Evolutionary conservation across 2,888 invertebrate species (phyloP).

Genomic region (Mactromeris polynyma): DNA sequence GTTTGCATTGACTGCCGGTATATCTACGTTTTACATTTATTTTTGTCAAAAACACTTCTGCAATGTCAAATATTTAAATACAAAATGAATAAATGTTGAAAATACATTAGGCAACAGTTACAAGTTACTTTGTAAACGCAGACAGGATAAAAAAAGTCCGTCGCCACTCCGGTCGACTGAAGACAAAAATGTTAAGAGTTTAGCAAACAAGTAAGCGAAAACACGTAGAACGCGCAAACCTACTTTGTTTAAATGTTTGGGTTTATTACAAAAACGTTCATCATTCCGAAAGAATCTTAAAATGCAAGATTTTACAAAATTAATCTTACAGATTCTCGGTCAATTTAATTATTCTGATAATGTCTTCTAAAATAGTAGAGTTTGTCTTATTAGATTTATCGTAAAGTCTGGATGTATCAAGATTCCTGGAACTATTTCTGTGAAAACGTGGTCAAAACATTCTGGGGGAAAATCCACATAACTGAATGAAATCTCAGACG

Average conservation of each 20-base stretch:
- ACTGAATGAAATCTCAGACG: background rate
- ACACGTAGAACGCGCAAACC: background rate
- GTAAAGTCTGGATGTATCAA: background rate
- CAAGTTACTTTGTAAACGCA: conserved; percentile 19
- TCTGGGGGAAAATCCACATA: background rate
- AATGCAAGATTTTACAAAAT: background rate
- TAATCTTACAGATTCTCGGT: conserved; percentile 30
- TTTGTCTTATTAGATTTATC: conserved; percentile 19
- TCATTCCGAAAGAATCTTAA: conserved; percentile 6
- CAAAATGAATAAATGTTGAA: conserved; percentile 23
- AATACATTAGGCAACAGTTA: background rate
- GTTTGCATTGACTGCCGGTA: conserved; percentile 18
- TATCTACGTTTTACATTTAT: conserved; percentile 20
- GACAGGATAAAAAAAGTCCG: background rate
- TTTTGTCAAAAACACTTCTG: conserved; percentile 23
- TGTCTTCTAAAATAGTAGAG: conserved; percentile 35
- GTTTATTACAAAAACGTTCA: background rate
- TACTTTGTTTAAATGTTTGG: background rate
- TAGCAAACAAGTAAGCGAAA: conserved; percentile 9
- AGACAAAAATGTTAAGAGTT: conserved; percentile 7
- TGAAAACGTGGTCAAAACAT: background rate
- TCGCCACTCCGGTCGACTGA: conserved; percentile 16
- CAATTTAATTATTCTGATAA: conserved; percentile 36
- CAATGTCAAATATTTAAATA: conserved; percentile 20
- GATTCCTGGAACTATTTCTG: background rate